Conservation (phyloP, 2,888 invertebrate species). For the Tachystola acroxantha region DNA sequence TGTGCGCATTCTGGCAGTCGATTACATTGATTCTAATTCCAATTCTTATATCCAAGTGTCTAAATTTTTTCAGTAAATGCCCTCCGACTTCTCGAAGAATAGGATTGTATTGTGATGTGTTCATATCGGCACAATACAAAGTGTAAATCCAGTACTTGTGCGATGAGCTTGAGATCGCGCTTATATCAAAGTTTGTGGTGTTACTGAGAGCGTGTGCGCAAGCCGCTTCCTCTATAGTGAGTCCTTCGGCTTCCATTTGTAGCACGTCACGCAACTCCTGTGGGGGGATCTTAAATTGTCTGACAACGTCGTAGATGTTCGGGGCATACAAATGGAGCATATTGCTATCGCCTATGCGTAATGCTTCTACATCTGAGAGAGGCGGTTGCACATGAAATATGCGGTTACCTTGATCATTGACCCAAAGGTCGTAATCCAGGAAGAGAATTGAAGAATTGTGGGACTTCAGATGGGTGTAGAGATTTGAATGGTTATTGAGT, state of each 20-base stretch:
- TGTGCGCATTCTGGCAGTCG: slow-evolving; percentile 11
- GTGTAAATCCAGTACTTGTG: neutral
- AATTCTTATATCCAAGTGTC: too few relatives aligned
- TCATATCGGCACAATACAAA: slow-evolving; percentile 19
- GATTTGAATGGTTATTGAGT: neutral
- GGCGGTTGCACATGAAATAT: slow-evolving; percentile 6
- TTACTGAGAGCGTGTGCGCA: slow-evolving; percentile 16
- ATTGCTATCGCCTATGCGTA: slow-evolving; percentile 10
- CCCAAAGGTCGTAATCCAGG: slow-evolving; percentile 31
- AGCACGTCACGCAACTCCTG: slow-evolving; percentile 6
- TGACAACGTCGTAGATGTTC: slow-evolving; percentile 1
- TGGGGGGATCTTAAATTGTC: neutral
- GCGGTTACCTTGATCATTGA: neutral
- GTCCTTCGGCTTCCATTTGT: slow-evolving; percentile 2
- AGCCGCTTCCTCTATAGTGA: slow-evolving; percentile 16
- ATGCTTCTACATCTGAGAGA: too few relatives aligned
- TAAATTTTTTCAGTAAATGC: too few relatives aligned
- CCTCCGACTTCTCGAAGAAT: too few relatives aligned
- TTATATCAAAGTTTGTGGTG: neutral
- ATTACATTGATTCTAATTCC: neutral
- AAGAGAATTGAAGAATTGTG: slow-evolving; percentile 24
- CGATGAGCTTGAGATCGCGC: neutral
- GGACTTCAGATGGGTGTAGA: too few relatives aligned
- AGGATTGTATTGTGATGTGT: too few relatives aligned
- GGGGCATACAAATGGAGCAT: slow-evolving; percentile 11